Evolutionary conservation across 2,113 vertebrate species (phyloP).

Genomic region (Pseudopodoces humilis): DNA sequence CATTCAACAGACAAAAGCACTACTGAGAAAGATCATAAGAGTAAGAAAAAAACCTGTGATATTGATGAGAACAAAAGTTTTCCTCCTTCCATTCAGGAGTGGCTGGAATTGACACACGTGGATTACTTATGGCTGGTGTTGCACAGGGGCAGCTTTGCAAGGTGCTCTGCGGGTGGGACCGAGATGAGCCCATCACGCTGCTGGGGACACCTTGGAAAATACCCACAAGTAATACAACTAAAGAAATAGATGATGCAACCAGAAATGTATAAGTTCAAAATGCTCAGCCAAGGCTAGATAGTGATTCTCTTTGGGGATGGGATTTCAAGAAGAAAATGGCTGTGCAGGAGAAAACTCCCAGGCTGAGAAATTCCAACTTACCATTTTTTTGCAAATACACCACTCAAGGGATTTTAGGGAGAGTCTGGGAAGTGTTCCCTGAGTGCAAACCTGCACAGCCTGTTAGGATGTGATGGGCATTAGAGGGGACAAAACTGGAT

Average conservation of each 20-base stretch:
- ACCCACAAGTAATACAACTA: not conserved
- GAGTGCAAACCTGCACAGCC: not conserved
- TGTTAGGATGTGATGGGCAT: not conserved
- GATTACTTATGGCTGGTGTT: not conserved
- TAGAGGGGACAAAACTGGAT: not conserved
- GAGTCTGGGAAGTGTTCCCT: not conserved
- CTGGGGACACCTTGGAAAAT: not conserved
- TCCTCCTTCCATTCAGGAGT: not conserved
- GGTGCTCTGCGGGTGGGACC: not conserved
- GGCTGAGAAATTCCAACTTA: not conserved
- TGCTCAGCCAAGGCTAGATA: not conserved
- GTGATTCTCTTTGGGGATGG: not conserved
- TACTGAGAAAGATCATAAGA: slow-evolving; percentile 11
- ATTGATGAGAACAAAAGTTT: not conserved
- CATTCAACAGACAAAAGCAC: not conserved
- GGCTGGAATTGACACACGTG: not conserved
- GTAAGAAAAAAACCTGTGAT: not conserved
- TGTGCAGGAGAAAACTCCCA: not conserved
- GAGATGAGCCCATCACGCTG: not conserved
- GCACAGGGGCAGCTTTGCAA: not conserved
- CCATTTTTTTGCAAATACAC: not conserved
- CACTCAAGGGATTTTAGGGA: not conserved
- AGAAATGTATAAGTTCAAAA: not conserved
- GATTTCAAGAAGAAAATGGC: not conserved
- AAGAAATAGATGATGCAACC: not conserved